Conservation (phyloP, 1,140 invertebrate genomes). For the Nymphalis io region DNA sequence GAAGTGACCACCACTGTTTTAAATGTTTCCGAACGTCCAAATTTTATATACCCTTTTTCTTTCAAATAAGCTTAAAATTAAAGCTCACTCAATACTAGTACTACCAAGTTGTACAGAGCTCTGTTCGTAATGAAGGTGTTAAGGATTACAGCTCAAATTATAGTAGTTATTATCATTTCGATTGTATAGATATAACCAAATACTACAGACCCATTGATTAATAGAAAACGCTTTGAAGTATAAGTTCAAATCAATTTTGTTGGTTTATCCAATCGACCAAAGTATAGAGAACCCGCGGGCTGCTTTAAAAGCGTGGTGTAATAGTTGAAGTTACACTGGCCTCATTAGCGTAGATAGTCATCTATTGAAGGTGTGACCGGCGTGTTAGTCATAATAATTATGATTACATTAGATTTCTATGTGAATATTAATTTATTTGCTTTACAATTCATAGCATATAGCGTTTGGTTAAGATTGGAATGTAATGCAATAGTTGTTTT, state of each 20-base stretch:
- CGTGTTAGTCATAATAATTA: conserved; percentile 35
- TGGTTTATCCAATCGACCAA: not conserved
- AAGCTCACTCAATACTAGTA: too few species aligned
- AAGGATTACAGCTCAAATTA: not conserved
- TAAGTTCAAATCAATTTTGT: conserved; percentile 3
- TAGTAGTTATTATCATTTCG: not conserved
- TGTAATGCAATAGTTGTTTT: not conserved
- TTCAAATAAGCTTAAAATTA: too few species aligned
- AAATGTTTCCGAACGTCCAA: too few species aligned
- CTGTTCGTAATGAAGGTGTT: not conserved
- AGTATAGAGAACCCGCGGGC: not conserved
- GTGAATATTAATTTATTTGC: conserved; percentile 29
- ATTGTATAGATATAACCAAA: not conserved
- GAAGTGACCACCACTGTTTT: too few species aligned
- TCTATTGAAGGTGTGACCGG: conserved; percentile 27
- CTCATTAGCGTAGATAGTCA: conserved; percentile 31
- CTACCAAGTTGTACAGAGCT: too few species aligned
- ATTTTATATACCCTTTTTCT: too few species aligned
- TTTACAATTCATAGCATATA: conserved; percentile 7
- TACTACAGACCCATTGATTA: not conserved
- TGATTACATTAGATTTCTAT: conserved; percentile 19
- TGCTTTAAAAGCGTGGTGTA: not conserved
- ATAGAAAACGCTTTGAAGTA: not conserved
- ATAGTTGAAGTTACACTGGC: conserved; percentile 12
- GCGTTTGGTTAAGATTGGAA: not conserved